Evolutionary conservation across 1,140 invertebrate species (phyloP).

Genomic region (Aethina tumida): DNA sequence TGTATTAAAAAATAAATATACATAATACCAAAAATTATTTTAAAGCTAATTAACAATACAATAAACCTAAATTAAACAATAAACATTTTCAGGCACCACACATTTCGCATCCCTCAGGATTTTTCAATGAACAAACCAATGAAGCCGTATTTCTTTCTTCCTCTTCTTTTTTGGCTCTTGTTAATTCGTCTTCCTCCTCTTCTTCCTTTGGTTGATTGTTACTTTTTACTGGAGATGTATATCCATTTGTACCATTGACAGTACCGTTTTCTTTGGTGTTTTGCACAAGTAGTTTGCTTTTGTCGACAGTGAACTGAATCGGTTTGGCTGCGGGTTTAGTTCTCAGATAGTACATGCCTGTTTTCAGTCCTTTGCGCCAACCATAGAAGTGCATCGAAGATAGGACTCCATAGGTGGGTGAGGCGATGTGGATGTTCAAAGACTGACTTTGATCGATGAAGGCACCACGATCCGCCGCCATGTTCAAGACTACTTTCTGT

Average conservation of each 20-base stretch:
- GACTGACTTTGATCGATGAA: conserved; percentile 99
- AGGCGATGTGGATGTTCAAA: conserved; percentile 92
- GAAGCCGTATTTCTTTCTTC: conserved; percentile 60
- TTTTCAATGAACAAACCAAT: conserved; percentile 79
- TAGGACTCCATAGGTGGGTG: conserved; percentile 86
- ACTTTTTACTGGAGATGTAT: conserved; percentile 7
- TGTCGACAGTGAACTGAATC: conserved; percentile 97
- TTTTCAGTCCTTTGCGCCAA: conserved; percentile 95
- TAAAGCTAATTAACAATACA: too few relatives aligned
- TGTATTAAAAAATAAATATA: too few relatives aligned
- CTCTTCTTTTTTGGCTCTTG: conserved; percentile 20
- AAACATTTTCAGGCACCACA: conserved; percentile 61
- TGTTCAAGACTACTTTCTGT: conserved; percentile 88
- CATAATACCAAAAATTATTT: too few relatives aligned
- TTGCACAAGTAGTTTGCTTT: conserved; percentile 54
- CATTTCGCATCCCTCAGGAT: conserved; percentile 83
- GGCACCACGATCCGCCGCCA: conserved; percentile 95
- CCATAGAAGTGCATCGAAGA: conserved; percentile 98
- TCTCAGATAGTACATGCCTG: conserved; percentile 97
- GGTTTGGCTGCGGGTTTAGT: conserved; percentile 94
- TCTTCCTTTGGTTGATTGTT: conserved; percentile 29
- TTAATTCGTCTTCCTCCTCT: conserved; percentile 26
- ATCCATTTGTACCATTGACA: conserved; percentile 14
- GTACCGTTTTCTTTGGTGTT: conserved; percentile 20
- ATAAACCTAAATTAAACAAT: too few relatives aligned